Evolutionary conservation across 2,888 invertebrate species (phyloP), one percentile per base, ranked within the genome.

Genomic region (Brachypalpus laphriformis): DNA sequence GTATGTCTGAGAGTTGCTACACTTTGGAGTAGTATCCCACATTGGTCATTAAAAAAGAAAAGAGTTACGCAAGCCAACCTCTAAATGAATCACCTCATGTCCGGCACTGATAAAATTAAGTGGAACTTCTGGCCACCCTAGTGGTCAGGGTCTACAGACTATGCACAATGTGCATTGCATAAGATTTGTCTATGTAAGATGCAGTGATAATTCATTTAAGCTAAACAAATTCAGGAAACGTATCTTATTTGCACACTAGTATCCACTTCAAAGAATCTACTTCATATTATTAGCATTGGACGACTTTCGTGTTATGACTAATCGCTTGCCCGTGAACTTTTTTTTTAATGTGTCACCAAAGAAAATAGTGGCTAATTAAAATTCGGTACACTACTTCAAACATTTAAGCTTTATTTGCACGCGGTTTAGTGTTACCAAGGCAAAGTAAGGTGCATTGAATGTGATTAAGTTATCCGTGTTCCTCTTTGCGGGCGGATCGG

Each of bases 401-500:
- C 31, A 59, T 22, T 56, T n/a, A 37, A 68, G 68, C 31, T 25
- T 65, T 57, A 42, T 72, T 72, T 80, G 72, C 65, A 42, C 31
- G 18, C 57, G n/a, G 25, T 70, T 68, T 11, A 20, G 11, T 47
- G 7, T 34, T 47, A 28, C 25, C 65, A 65, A 49, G 56, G 45
- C 72, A 54, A 59, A 49, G 37, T 72, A 74, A 74, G 80, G 74
- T 80, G 80, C 80, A 80, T 74, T 66, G 34, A 40, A 51, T 47
- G 54, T 56, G 37, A 56, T 71, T 80, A 49, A 59, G 16, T 40
- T 49, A 25, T 56, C 11, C 45, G 59, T 25, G 56, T 51, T 74
- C 49, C 34, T 47, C 74, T 74, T 80, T 59, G 66, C 51, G 59
- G 34, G 72, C 57, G 59, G 45, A 2, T 11, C 2, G 25, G 8